Evolutionary conservation across 2,888 invertebrate species (phyloP), one percentile per base, ranked within the genome.

Genomic region (Branchellion lobata): DNA sequence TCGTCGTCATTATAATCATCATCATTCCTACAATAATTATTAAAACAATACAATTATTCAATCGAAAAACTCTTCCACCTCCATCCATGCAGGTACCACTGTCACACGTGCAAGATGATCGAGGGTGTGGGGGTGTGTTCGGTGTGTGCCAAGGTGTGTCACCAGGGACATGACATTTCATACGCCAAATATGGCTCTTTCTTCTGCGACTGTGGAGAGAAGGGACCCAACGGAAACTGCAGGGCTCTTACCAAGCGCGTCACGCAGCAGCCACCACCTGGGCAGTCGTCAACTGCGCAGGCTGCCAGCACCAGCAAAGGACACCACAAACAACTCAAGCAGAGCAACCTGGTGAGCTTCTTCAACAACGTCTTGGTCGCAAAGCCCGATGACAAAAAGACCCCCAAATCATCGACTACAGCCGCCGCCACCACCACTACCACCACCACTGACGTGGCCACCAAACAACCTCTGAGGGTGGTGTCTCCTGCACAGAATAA

Each of bases 121-220:
- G 97, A 98, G 87, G 94, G 96, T 8, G 96, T 96, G 0, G 99
- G 99, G 0, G 97, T 98, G 36, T 99, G 99, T 87, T 94, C 96
- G 0, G 93, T 97, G 24, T 99, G 99, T 89, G 98, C 97, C 0
- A 91, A 95, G 79, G 98, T 98, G 11, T 98, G 98, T 86, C 98
- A 98, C 87, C 92, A 94, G 83, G 95, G 94, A 0, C 98, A 98
- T 86, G 98, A 98, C 87, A 92, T 97, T 0, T 86, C 96, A 3
- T 98, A 97, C 86, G 95, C 97, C 77, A 99, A 99, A 88, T 96
- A 94, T 86, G 98, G 98, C 0, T 96, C 96, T 86, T 99, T 99
- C 90, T 99, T 99, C 90, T 99, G 99, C 86, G 98, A 98, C 88
- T 99, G 99, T 86, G 98, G 98, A 1, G 96, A 96, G 0, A 96